Conservation (phyloP, 2,888 invertebrate species). For the Yponomeuta sedellus region DNA sequence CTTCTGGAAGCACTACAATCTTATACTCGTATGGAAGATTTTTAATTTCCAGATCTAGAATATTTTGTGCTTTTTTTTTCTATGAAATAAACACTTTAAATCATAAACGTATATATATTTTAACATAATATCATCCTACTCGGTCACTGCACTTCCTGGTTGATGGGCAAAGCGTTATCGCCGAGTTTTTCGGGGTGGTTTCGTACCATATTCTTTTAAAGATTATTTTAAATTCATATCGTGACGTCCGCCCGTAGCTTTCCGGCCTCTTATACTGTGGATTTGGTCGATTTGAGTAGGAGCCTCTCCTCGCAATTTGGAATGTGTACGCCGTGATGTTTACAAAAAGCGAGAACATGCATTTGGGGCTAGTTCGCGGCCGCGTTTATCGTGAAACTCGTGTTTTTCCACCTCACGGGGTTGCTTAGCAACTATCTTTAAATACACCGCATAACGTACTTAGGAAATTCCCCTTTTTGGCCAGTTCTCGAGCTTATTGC, state of each 20-base stretch:
- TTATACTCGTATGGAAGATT: no score
- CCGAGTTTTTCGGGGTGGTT: no score
- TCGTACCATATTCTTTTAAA: no score
- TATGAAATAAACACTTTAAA: no score
- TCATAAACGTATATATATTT: no score
- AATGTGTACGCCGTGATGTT: constrained; percentile 4
- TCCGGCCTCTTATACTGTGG: neutral
- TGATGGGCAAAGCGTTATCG: no score
- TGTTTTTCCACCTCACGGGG: neutral
- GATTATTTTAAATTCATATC: no score
- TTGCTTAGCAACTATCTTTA: neutral
- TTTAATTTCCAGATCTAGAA: no score
- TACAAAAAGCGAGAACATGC: constrained; percentile 7
- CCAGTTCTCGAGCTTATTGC: neutral
- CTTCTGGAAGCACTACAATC: no score
- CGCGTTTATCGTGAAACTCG: neutral
- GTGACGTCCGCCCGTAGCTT: neutral
- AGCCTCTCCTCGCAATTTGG: neutral
- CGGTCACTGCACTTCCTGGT: no score
- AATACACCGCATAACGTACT: neutral
- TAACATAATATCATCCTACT: no score
- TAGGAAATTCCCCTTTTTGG: neutral
- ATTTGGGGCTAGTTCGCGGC: neutral
- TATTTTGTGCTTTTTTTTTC: no score
- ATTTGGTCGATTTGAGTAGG: neutral